Evolutionary conservation across 2,888 invertebrate genomes (phyloP).

Genomic region (Drosophila prolongata): DNA sequence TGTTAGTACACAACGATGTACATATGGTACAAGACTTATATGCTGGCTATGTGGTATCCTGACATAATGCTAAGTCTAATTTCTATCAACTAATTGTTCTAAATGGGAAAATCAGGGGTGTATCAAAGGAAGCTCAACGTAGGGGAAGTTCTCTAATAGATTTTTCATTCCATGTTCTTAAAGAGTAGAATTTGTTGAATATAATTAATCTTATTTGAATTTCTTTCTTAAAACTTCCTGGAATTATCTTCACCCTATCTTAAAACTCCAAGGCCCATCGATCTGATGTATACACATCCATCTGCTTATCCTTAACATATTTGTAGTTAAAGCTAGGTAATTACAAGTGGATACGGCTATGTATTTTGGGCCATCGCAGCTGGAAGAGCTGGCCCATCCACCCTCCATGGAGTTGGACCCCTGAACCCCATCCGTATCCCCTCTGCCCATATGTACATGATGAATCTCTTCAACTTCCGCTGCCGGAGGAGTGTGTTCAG

Average conservation of each 20-base stretch:
- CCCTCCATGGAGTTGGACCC: neutral
- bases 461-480: conserved; percentile 16
- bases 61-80: conserved; percentile 47
- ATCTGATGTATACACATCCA: conserved; percentile 7
- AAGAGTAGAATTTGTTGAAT: neutral
- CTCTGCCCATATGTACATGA: conserved; percentile 65
- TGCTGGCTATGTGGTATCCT: conserved; percentile 57
- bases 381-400: conserved; percentile 10
- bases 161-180: neutral
- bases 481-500: conserved; percentile 55
- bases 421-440: conserved; percentile 20
- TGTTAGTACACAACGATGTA: conserved; percentile 65
- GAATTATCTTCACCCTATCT: conserved; percentile 7
- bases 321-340: conserved; percentile 74
- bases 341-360: conserved; percentile 60
- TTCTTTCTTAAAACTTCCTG: neutral
- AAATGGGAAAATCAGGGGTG: conserved; percentile 18
- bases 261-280: conserved; percentile 2
- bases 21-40: conserved; percentile 72
- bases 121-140: conserved; percentile 1
- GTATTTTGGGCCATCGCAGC: conserved; percentile 12
- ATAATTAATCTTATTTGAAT: neutral
- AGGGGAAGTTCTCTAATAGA: neutral
- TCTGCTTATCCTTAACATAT: conserved; percentile 54
- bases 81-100: conserved; percentile 47